Evolutionary conservation across 2,888 invertebrate genomes (phyloP).

Genomic region (Pycnomerus fuliginosus): DNA sequence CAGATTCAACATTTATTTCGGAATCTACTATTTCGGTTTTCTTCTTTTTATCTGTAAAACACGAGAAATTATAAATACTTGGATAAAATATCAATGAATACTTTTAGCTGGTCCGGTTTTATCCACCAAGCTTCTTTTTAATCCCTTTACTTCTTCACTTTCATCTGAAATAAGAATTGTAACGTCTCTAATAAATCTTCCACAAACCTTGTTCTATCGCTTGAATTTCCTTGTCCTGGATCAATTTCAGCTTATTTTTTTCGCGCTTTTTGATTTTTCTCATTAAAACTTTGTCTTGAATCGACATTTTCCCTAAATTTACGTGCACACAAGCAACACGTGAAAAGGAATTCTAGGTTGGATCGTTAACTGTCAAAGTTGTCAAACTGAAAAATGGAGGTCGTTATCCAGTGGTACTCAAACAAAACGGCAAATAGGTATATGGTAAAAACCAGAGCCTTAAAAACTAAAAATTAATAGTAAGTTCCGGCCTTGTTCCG

Average conservation of each 20-base stretch:
- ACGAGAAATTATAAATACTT: background rate
- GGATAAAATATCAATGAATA: background rate
- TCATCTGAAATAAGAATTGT: no score
- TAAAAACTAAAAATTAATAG: no score
- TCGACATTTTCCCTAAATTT: constrained; percentile 54
- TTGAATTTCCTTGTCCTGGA: constrained; percentile 58
- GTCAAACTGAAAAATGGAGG: no score
- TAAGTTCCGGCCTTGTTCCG: no score
- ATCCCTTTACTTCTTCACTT: no score
- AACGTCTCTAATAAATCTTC: no score
- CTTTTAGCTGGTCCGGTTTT: constrained; percentile 19
- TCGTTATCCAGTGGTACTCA: no score
- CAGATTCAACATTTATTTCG: background rate
- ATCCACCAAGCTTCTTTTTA: background rate
- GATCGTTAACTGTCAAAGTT: no score
- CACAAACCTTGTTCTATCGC: constrained; percentile 39
- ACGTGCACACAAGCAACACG: no score
- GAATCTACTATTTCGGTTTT: background rate
- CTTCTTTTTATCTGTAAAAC: background rate
- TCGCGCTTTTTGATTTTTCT: constrained; percentile 78
- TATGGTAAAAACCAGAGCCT: no score
- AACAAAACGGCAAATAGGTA: no score
- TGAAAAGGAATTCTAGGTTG: no score
- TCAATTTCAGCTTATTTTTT: constrained; percentile 64
- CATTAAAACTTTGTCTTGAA: constrained; percentile 71